Evolutionary conservation across 2,797 vertebrate species (phyloP).

Genomic region (Gallinago stenura): DNA sequence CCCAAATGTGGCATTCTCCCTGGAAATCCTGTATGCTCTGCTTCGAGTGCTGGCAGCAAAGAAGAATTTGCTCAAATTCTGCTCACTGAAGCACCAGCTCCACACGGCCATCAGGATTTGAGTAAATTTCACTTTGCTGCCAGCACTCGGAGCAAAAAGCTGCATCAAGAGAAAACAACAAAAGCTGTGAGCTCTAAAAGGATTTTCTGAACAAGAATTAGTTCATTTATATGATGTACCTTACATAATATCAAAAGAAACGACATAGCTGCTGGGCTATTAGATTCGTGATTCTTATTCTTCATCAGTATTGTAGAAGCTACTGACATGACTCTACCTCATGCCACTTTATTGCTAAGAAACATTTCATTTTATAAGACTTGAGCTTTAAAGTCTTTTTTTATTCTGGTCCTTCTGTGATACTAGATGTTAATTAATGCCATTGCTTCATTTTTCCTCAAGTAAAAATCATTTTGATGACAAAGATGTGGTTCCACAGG

Average conservation of each 20-base stretch:
- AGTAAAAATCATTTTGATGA: not conserved
- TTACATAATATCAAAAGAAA: slow-evolving; percentile 52
- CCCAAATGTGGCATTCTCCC: slow-evolving; percentile 1
- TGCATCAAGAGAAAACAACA: slow-evolving; percentile 60
- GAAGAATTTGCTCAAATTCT: slow-evolving; percentile 40
- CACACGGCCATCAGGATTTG: not conserved
- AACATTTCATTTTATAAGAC: not conserved
- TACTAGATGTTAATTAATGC: not conserved
- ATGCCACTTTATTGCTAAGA: not conserved
- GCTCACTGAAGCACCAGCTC: slow-evolving; percentile 19
- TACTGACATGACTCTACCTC: not conserved
- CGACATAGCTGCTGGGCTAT: not conserved
- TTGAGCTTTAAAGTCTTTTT: not conserved
- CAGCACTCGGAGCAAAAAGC: slow-evolving; percentile 45
- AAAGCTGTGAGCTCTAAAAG: slow-evolving; percentile 46
- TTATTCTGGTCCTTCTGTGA: not conserved
- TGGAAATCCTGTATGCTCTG: slow-evolving; percentile 20
- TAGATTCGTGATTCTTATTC: not conserved
- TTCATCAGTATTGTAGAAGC: not conserved
- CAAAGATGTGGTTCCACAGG: no score
- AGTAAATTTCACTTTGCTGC: slow-evolving; percentile 64
- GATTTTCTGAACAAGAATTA: slow-evolving; percentile 51
- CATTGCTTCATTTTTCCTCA: not conserved
- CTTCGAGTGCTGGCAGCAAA: slow-evolving; percentile 16
- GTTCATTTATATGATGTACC: slow-evolving; percentile 36